Conservation (phyloP, 2,888 invertebrate species). For the Adineta ricciae region DNA sequence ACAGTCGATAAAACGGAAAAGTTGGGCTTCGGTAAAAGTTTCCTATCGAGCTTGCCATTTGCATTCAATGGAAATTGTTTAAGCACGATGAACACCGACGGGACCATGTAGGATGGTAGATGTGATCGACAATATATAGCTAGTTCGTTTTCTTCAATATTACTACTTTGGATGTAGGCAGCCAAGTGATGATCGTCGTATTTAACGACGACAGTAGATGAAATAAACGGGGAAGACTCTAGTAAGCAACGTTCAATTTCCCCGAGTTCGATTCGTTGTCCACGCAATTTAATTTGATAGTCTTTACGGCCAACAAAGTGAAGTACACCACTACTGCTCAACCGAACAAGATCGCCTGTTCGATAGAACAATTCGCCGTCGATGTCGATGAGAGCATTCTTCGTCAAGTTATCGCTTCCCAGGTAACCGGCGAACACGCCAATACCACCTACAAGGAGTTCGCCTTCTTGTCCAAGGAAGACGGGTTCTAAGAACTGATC, state of each 20-base stretch:
- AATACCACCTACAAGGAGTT: background rate
- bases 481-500: background rate
- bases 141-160: background rate
- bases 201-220: background rate
- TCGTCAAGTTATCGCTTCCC: background rate
- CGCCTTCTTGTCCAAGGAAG: background rate
- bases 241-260: background rate
- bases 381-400: background rate
- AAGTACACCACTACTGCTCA: background rate
- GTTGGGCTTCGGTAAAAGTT: too few species aligned
- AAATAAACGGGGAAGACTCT: background rate
- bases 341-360: background rate
- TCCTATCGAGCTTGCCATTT: too few species aligned
- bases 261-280: background rate
- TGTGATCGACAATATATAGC: too few species aligned
- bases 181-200: background rate
- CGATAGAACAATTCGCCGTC: background rate
- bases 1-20: too few species aligned
- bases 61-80: too few species aligned
- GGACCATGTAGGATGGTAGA: too few species aligned
- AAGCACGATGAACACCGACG: too few species aligned
- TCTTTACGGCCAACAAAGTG: background rate
- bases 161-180: too few species aligned
- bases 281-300: background rate
- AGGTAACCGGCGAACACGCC: background rate